Evolutionary conservation across 2,113 vertebrate genomes (phyloP), one percentile per base, ranked within the genome.

Genomic region (Naja naja): DNA sequence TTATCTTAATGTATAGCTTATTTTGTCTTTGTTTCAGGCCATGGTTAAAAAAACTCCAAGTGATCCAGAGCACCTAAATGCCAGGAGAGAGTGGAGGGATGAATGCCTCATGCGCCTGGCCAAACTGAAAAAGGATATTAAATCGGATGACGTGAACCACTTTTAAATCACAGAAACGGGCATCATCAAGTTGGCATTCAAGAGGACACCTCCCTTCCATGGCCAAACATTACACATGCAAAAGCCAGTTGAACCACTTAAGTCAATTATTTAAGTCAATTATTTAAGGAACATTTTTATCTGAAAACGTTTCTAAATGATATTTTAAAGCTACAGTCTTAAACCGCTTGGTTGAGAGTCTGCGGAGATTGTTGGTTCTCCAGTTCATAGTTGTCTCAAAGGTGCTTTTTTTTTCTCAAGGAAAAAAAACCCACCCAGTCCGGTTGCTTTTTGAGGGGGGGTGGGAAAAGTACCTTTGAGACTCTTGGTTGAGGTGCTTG

Each of bases 11-110:
- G 43, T 64, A 1, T 87, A 58, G 52, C 55, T 60, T 90, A 58
- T 58, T 87, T 89, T 90, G 58, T 93, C 93, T 93, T 56, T 10
- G 1, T 96, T 95, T 64, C 95, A 99, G 99, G 99, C 98, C 93
- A 98, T 99, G 97, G 97, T 96, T 94, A 95, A 97, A 92, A 96
- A 98, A 93, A 97, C 98, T 94, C 98, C 99, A 54, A 96, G 88
- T 89, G 97, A 98, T 93, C 97, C 97, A 3, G 97, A 98, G 95
- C 97, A 97, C 94, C 97, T 99, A 89, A 97, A 97, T 64, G 97
- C 98, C 95, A 97, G 98, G 90, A 98, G 98, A 93, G 97, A 98
- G 92, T 98, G 98, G 97, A 97, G 99, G 95, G 98, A 99, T 87
- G 96, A 98, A 20, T 98, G 98, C 94, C 98, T 99, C 43, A 96